Conservation (phyloP, 2,113 vertebrate species). For the Lonchura striata region DNA sequence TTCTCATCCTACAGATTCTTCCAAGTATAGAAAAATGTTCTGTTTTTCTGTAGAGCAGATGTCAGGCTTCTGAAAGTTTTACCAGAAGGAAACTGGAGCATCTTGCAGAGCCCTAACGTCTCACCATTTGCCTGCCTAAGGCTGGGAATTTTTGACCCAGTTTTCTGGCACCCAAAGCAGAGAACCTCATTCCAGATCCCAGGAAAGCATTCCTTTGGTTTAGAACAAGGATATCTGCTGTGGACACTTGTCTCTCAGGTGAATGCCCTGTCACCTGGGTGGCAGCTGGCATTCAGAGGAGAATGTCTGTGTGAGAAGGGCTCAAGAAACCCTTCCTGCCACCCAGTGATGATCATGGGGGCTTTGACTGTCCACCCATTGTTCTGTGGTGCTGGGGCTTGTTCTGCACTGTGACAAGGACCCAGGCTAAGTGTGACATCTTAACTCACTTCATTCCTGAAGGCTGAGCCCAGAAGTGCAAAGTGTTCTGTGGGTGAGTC, state of each 20-base stretch:
- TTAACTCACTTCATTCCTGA: not conserved
- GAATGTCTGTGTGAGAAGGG: not conserved
- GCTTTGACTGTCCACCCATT: rapidly evolving
- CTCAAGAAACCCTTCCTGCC: not conserved
- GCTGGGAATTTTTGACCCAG: not conserved
- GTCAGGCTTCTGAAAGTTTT: not conserved
- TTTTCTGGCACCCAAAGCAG: not conserved
- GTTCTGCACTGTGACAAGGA: not conserved
- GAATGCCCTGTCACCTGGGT: not conserved
- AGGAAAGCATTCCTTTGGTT: not conserved
- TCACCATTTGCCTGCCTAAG: not conserved
- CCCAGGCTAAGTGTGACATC: not conserved
- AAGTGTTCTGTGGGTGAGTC: not conserved
- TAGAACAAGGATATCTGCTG: not conserved
- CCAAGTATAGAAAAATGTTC: not conserved
- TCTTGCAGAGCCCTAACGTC: not conserved
- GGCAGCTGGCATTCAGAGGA: not conserved
- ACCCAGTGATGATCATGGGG: not conserved
- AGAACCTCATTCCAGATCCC: not conserved
- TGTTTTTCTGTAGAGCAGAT: not conserved
- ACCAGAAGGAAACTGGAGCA: not conserved
- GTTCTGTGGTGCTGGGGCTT: not conserved
- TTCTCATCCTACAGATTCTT: not conserved
- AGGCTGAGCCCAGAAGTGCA: not conserved
- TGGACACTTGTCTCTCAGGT: not conserved